Evolutionary conservation across 2,888 invertebrate species (phyloP).

Genomic region (Steinernema carpocapsae): DNA sequence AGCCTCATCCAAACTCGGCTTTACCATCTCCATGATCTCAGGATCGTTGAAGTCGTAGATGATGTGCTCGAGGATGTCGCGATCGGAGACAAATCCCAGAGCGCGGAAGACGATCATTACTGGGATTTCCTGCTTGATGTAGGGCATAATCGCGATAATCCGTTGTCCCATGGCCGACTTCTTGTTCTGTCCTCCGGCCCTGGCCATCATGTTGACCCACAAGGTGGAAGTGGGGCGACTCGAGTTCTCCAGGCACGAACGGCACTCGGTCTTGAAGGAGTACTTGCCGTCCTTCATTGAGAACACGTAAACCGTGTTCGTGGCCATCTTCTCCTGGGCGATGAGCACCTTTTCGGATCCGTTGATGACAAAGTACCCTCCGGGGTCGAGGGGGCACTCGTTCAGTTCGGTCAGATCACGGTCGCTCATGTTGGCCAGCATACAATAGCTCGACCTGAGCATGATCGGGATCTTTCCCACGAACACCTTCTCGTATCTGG

Average conservation of each 20-base stretch:
- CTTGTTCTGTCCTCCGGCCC: constrained; percentile 83
- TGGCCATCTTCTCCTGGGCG: constrained; percentile 99
- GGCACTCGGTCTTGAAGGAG: constrained; percentile 96
- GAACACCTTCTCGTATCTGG: constrained; percentile 78
- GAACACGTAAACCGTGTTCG: constrained; percentile 99
- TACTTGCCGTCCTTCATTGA: constrained; percentile 99
- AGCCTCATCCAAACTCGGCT: constrained; percentile 97
- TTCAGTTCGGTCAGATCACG: constrained; percentile 98
- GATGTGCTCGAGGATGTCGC: constrained; percentile 98
- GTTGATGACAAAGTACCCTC: constrained; percentile 97
- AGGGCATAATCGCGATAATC: constrained; percentile 95
- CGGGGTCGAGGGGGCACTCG: constrained; percentile 98
- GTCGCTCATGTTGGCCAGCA: constrained; percentile 90
- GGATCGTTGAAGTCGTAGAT: constrained; percentile 99
- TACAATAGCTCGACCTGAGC: constrained; percentile 91
- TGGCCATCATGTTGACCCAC: constrained; percentile 97
- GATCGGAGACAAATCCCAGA: constrained; percentile 97
- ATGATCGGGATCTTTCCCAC: constrained; percentile 96
- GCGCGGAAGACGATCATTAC: constrained; percentile 99
- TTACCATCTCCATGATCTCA: constrained; percentile 99
- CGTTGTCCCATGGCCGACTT: constrained; percentile 98
- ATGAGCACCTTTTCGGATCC: constrained; percentile 97
- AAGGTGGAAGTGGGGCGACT: constrained; percentile 90
- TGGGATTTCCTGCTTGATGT: constrained; percentile 94
- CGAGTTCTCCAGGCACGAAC: constrained; percentile 88